Base-by-base conservation (phyloP, 2,113 vertebrate species). In the Plecotus auritus region DNA sequence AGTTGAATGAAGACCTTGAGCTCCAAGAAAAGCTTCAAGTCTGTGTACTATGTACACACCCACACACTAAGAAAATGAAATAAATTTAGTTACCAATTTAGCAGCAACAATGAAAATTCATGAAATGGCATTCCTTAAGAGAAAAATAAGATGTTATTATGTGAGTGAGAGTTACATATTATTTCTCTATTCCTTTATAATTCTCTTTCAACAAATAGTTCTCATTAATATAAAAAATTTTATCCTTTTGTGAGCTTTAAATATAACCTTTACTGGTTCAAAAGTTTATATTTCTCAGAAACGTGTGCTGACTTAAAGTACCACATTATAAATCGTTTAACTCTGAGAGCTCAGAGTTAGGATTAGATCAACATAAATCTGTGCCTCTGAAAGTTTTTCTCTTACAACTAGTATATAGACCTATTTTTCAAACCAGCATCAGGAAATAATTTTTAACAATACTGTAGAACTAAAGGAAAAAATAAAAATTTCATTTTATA, bases 1-100 rank as follows among this genome's bases (percentile, higher is more conserved):
- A 84, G 18, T 70, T 51, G 70, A 93, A 94, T 37, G 28, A 94
- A 91, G 74, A 94, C 70, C 78, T 88, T 95, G 66, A 94, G 59
- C 4, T 18, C 20, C 54, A 93, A 95, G 37, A 93, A 92, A 81
- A 88, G 14, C n/a, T 70, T 80, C 85, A 94, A 91, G 56, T 84
- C 64, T 54, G 23, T 82, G 47, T 1, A 9, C 80, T 70, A 23
- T 40, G 18, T 30, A 78, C 42, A 42, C 42, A 80, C 61, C 54
- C 76, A 95, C 77, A 95, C 76, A 72, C 4, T 80, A 54, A 72
- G 45, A 84, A 82, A 69, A 69, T 51, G 30, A 92, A 78, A 64
- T 56, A 73, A 72, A 90, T 72, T 47, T 83, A 30, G 23, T 83
- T 93, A 74, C 32, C n/a, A 89, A 74, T 67, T 66, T 88, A 74